Conservation (phyloP, 37 sponge, comb jelly and placozoan species). For the Geodia barretti region DNA sequence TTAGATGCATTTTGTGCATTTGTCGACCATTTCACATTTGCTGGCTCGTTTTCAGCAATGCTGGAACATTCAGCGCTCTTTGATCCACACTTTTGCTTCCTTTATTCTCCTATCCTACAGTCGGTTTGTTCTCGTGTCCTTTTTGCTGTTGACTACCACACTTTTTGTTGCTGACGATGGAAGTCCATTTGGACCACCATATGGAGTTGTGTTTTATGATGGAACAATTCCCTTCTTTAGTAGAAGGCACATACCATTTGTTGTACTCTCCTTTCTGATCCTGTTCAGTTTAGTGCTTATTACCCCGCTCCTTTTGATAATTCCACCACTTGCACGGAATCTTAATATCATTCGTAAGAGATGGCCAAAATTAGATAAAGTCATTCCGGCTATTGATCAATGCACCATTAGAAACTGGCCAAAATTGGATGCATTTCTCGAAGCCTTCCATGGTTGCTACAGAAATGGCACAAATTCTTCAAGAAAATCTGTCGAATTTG, state of each 20-base stretch:
- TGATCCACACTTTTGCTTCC: conserved; percentile 56
- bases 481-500: not conserved
- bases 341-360: no score
- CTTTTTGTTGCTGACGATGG: conserved; percentile 6
- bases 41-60: conserved; percentile 14
- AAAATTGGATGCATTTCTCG: conserved; percentile 46
- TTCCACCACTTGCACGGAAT: no score
- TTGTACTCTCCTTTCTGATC: conserved; percentile 25
- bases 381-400: no score
- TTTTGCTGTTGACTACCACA: conserved; percentile 39
- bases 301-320: not conserved
- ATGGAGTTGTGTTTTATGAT: conserved; percentile 43
- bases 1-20: no score
- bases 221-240: conserved; percentile 36
- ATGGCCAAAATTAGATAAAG: no score
- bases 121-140: conserved; percentile 58
- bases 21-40: not conserved
- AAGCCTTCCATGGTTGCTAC: conserved; percentile 68
- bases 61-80: not conserved
- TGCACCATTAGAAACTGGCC: no score
- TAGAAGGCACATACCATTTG: conserved; percentile 26
- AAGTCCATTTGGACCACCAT: not conserved
- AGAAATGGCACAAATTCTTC: conserved; percentile 48
- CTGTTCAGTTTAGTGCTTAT: conserved; percentile 48
- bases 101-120: conserved; percentile 74